Evolutionary conservation across 2,888 invertebrate species (phyloP).

Genomic region (Mimachlamys varia): DNA sequence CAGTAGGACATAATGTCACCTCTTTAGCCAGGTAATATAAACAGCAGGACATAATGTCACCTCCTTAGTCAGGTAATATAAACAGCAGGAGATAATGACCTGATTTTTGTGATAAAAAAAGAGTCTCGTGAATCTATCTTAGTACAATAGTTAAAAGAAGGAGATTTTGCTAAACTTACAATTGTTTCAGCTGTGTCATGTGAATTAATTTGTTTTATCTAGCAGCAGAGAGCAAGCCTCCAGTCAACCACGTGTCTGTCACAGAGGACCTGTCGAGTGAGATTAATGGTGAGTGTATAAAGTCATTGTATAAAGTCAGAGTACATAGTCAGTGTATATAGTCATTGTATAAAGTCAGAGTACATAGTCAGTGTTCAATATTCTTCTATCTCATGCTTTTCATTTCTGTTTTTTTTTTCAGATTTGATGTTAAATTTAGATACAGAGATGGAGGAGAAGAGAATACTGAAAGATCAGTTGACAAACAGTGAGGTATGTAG

Average conservation of each 20-base stretch:
- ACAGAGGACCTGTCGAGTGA: neutral
- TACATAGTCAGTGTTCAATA: no score
- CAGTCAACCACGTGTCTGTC: neutral
- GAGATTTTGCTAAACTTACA: no score
- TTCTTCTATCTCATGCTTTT: neutral
- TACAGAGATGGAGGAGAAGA: slow-evolving; percentile 80
- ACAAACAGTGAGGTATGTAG: slow-evolving; percentile 62
- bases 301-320: neutral
- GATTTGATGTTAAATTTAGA: slow-evolving; percentile 77
- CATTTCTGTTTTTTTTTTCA: slow-evolving; percentile 57
- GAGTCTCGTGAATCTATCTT: no score
- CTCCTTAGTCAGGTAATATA: no score
- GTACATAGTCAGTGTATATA: neutral
- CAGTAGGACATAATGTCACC: no score
- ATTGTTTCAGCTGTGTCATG: no score
- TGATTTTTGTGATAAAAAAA: no score
- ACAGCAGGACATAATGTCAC: no score
- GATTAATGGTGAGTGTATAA: neutral
- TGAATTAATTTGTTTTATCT: neutral
- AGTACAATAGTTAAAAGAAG: no score
- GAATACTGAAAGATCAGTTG: slow-evolving; percentile 77
- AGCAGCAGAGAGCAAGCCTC: neutral
- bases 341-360: neutral
- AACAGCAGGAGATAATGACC: no score
- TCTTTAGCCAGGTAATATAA: no score